phyloP scores from a whole-genome alignment of 2,113 vertebrate species.

The Shinisaurus crocodilurus region DNA sequence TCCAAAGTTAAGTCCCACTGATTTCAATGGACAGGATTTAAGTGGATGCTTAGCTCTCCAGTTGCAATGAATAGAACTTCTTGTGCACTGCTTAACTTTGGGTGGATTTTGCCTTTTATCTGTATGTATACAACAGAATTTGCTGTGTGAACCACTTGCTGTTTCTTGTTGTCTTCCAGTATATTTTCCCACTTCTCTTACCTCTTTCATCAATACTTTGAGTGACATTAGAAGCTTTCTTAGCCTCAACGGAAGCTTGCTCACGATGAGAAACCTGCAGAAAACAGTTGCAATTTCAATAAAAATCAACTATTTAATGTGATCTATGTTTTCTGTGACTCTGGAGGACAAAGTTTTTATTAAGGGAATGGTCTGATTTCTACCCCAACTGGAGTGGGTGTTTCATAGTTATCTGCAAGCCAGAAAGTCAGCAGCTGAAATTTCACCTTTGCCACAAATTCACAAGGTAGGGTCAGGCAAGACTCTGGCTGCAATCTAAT shows the following conservation, averaged over 20 bases:
- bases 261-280: conserved; percentile 71
- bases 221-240: conserved; percentile 61
- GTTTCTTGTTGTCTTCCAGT: background rate
- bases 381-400: background rate
- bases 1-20: background rate
- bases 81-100: background rate
- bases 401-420: background rate
- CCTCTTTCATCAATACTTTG: conserved; percentile 75
- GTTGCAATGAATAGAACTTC: background rate
- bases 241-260: conserved; percentile 68
- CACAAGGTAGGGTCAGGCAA: background rate
- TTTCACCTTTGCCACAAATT: background rate
- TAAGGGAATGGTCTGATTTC: background rate
- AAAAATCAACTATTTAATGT: background rate
- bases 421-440: background rate
- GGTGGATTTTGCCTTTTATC: background rate
- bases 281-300: conserved; percentile 53
- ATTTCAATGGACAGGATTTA: background rate
- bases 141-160: conserved; percentile 1
- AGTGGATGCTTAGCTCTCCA: background rate
- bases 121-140: background rate
- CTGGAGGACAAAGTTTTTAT: conserved; percentile 2
- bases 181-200: conserved; percentile 55
- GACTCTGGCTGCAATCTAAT: background rate
- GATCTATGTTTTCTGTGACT: conserved; percentile 8